Base-by-base conservation (phyloP, 1,140 invertebrate species). In the Macrobrachium nipponense region DNA sequence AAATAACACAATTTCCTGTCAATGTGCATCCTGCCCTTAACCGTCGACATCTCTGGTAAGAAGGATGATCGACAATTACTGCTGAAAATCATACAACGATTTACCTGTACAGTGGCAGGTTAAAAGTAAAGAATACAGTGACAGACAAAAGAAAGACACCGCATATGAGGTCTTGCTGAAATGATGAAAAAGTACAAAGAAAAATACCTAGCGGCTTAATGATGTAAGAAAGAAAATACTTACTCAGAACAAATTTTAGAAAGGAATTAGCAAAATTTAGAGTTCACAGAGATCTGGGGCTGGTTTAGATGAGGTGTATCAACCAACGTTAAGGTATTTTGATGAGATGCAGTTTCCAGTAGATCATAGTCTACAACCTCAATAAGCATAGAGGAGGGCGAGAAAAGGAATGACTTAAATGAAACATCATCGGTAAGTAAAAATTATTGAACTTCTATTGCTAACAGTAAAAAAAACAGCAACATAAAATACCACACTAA, bases 261-360 rank as follows among this genome's bases (percentile, higher is more conserved):
- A 70, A 72, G 36, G 66, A 82, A 82, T 68, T 82, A 72, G 44
- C 66, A 68, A 82, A 64, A 79, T 70, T 70, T 72, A 73, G 15
- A 82, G 17, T 44, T 70, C 68, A 59, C 80, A 82, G 62, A 82
- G 59, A 73, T 82, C 80, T 72, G 80, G 66, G 64, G 66, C 64
- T 82, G 80, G 80, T 72, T 82, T 44, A 82, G 80, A 82, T 58
- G 80, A 82, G 64, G 68, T 82, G 15, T 82, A 82, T 82, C 64
- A 82, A 72, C 64, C 80, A 72, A 82, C 80, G 64, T 72, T 82
- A n/a, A n/a, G n/a, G n/a, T n/a, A n/a, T n/a, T n/a, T n/a, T n/a
- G n/a, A n/a, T n/a, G n/a, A n/a, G n/a, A 72, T 82, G 64, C 60
- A 72, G 80, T 82, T 82, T 72, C 64, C 72, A 58, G 17, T 70